Evolutionary conservation across 2,797 vertebrate species (phyloP).

Genomic region (Bradypodion ventrale): DNA sequence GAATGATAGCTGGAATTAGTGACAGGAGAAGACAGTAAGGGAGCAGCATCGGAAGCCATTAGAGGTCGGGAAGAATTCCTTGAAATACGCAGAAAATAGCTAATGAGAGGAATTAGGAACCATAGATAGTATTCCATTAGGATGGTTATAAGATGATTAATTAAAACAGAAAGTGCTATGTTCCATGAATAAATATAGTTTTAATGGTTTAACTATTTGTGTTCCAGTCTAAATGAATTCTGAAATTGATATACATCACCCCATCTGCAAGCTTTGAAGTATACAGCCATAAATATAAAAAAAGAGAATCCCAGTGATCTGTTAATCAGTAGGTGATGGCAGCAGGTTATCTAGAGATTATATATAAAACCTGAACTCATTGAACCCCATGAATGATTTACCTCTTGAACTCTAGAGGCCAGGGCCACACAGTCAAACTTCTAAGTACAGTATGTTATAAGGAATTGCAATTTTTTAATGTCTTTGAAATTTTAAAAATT

Average conservation of each 20-base stretch:
- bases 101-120: background rate
- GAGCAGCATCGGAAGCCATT: background rate
- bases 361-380: background rate
- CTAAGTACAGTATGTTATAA: background rate
- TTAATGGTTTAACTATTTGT: background rate
- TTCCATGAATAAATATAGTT: background rate
- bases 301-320: background rate
- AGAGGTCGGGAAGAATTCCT: background rate
- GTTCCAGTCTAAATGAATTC: background rate
- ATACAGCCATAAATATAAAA: background rate
- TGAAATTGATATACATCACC: background rate
- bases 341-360: background rate
- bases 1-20: background rate
- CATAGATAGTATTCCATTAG: background rate
- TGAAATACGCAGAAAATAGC: background rate
- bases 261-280: background rate
- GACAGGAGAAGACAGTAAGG: background rate
- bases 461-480: background rate
- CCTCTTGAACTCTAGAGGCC: background rate
- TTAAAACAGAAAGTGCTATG: background rate
- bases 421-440: background rate
- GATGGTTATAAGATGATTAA: background rate
- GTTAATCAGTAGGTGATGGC: background rate
- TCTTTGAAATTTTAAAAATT: background rate
- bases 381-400: background rate